phyloP scores from a whole-genome alignment of 2,113 vertebrate genomes.

The Erpornis zantholeuca region DNA sequence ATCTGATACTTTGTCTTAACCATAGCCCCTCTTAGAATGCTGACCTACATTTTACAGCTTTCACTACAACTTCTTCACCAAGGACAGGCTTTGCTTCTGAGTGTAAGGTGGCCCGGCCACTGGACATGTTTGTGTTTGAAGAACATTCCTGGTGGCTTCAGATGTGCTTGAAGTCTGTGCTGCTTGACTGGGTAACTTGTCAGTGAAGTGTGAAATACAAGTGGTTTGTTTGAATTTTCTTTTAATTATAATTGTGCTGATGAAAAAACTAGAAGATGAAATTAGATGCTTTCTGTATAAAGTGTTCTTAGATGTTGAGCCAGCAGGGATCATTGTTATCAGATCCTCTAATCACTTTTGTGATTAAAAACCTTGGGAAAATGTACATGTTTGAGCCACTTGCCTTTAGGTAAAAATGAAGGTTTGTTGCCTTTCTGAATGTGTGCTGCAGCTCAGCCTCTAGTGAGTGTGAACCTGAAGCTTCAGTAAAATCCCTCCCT shows the following conservation, averaged over 20 bases:
- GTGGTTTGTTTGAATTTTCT: background rate
- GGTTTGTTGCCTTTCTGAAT: background rate
- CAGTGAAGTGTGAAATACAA: background rate
- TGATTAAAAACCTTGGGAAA: slow-evolving; percentile 2
- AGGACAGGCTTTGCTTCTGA: background rate
- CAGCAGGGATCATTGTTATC: background rate
- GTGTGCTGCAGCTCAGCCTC: background rate
- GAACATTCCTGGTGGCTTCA: background rate
- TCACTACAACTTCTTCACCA: background rate
- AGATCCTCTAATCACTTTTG: background rate
- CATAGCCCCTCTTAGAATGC: background rate
- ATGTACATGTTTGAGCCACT: background rate
- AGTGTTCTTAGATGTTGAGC: background rate
- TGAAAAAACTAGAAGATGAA: background rate
- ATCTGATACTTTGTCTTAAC: slow-evolving; percentile 19
- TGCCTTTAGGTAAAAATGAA: background rate
- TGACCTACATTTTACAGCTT: slow-evolving; percentile 24
- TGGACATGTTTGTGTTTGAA: background rate
- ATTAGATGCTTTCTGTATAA: background rate
- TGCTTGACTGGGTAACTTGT: background rate
- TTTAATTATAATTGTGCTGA: background rate
- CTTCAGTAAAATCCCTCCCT: background rate
- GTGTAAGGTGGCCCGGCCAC: background rate
- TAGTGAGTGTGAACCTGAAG: background rate
- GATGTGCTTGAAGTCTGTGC: background rate